phyloP scores from a whole-genome alignment of 2,113 vertebrate genomes.

The Chamaetylas fuelleborni region DNA sequence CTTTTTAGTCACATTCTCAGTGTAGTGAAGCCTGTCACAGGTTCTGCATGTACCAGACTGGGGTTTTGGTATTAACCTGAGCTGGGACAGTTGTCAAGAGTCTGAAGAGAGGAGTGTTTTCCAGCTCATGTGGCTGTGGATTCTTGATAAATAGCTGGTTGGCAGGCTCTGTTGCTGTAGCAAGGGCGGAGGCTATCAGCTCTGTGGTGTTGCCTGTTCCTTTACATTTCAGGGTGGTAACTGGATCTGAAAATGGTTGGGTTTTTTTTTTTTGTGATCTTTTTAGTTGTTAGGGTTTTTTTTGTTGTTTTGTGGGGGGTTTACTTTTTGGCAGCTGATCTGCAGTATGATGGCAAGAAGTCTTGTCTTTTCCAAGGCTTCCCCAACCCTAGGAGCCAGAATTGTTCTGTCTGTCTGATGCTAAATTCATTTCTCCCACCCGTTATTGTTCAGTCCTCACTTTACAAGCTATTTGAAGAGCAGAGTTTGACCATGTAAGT shows the following conservation, averaged over 20 bases:
- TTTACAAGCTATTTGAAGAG: neutral
- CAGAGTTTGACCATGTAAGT: neutral
- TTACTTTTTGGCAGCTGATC: neutral
- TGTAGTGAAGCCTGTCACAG: neutral
- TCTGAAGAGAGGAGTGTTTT: neutral
- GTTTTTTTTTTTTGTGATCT: fast-evolving
- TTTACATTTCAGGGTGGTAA: neutral
- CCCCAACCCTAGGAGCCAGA: neutral
- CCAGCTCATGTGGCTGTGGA: neutral
- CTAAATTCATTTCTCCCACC: fast-evolving
- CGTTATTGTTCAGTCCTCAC: neutral
- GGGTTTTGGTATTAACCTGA: neutral
- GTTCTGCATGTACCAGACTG: neutral
- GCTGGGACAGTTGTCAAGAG: neutral
- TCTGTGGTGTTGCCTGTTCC: neutral
- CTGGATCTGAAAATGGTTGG: neutral
- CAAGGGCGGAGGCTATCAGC: neutral
- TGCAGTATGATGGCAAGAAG: neutral
- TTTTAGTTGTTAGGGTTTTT: neutral
- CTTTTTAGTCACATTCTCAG: neutral
- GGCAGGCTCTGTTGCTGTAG: neutral
- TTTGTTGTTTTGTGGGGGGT: neutral
- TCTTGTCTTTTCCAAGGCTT: neutral
- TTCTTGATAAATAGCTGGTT: neutral
- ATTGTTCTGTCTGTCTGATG: neutral